Evolutionary conservation across 2,888 invertebrate species (phyloP).

Genomic region (Panopea generosa): DNA sequence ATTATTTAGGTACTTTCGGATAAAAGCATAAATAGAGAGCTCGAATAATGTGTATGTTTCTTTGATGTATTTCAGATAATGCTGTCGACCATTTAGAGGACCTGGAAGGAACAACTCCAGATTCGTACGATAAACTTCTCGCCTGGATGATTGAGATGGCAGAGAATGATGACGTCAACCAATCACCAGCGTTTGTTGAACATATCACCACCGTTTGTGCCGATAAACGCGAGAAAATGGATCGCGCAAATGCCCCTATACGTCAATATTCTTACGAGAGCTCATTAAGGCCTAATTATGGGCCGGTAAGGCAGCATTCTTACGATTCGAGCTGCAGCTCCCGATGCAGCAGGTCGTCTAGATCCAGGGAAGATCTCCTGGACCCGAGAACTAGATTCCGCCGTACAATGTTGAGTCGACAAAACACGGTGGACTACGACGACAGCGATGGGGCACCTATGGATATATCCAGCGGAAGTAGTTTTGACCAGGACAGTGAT

Average conservation of each 20-base stretch:
- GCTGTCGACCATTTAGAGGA: slow-evolving; percentile 9
- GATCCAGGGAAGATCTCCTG: slow-evolving; percentile 43
- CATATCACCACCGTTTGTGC: slow-evolving; percentile 64
- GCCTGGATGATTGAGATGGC: slow-evolving; percentile 78
- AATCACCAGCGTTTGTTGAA: slow-evolving; percentile 66
- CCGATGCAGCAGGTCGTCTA: slow-evolving; percentile 28
- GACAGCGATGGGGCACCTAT: slow-evolving; percentile 32
- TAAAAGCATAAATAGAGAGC: too few species aligned
- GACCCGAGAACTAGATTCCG: slow-evolving; percentile 41
- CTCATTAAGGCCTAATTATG: neutral
- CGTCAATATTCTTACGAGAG: slow-evolving; percentile 39
- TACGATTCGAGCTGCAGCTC: slow-evolving; percentile 42
- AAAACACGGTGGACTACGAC: slow-evolving; percentile 51
- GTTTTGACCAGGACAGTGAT: slow-evolving; percentile 51
- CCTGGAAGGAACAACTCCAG: slow-evolving; percentile 50
- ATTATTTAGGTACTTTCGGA: too few species aligned
- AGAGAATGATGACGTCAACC: slow-evolving; percentile 67
- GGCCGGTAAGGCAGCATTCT: slow-evolving; percentile 43
- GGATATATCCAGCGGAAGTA: slow-evolving; percentile 25
- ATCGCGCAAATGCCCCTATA: neutral
- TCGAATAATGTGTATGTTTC: too few species aligned
- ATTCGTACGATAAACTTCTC: slow-evolving; percentile 75
- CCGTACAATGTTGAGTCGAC: slow-evolving; percentile 43
- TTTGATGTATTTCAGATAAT: slow-evolving; percentile 28
- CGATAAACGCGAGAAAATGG: slow-evolving; percentile 25